phyloP scores from a whole-genome alignment of 1,140 invertebrate species.

The Metopolophium dirhodum region DNA sequence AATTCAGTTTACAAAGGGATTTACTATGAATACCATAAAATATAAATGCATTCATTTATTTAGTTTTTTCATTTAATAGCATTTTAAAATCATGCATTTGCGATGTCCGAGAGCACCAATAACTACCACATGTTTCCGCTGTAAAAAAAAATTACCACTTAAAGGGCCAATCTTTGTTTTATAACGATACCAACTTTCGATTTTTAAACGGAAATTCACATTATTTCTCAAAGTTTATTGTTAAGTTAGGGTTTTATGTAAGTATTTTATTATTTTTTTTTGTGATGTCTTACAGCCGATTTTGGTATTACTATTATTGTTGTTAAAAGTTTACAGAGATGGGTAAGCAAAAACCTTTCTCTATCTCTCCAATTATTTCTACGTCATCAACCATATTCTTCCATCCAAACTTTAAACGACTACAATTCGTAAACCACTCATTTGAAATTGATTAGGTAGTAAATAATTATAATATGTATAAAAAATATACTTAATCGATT shows the following conservation, averaged over 20 bases:
- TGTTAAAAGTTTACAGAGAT: slow-evolving; percentile 24
- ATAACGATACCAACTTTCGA: neutral
- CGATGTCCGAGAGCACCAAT: neutral
- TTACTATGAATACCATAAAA: neutral
- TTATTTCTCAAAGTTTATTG: slow-evolving; percentile 29
- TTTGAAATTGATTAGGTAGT: neutral
- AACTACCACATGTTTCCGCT: neutral
- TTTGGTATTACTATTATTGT: slow-evolving; percentile 18
- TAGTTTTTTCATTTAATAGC: neutral
- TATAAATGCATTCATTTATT: neutral
- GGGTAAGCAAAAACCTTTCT: neutral
- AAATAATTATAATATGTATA: neutral
- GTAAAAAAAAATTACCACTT: slow-evolving; percentile 10
- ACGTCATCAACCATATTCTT: neutral
- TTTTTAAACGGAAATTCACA: slow-evolving; percentile 16
- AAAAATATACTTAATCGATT: neutral
- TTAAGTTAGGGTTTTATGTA: slow-evolving; percentile 3
- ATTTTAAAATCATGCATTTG: neutral
- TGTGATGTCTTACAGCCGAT: neutral
- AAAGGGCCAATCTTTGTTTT: neutral
- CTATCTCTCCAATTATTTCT: slow-evolving; percentile 24
- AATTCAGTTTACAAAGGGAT: neutral
- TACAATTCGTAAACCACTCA: neutral
- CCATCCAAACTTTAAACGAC: neutral
- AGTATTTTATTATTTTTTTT: neutral